Evolutionary conservation across 1,140 invertebrate genomes (phyloP).

Genomic region (Drosophila nigromelanica): DNA sequence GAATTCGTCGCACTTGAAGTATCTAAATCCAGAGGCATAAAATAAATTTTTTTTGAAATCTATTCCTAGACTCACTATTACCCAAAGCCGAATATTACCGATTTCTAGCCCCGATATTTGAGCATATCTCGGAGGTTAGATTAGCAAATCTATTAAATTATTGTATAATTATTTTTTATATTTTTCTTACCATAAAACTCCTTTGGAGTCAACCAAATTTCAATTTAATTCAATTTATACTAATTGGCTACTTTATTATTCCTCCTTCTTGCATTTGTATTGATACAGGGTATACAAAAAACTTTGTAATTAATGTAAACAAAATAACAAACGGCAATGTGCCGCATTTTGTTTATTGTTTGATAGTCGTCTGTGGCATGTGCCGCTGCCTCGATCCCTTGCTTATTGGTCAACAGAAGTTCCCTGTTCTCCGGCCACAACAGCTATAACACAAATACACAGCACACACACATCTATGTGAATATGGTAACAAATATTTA

Average conservation of each 20-base stretch:
- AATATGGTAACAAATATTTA: slow-evolving; percentile 48
- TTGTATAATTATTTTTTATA: too few relatives aligned
- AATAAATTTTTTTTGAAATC: too few relatives aligned
- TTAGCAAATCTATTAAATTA: too few relatives aligned
- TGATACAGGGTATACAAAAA: slow-evolving; percentile 4
- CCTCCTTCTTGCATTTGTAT: not conserved
- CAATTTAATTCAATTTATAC: too few relatives aligned
- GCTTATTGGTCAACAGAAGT: slow-evolving; percentile 32
- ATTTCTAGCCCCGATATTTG: too few relatives aligned
- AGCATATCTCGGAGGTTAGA: too few relatives aligned
- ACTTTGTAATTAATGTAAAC: slow-evolving; percentile 44
- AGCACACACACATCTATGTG: not conserved
- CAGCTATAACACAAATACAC: not conserved
- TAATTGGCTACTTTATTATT: not conserved
- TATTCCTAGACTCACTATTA: too few relatives aligned
- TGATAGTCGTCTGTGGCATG: slow-evolving; percentile 37
- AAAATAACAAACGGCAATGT: slow-evolving; percentile 22
- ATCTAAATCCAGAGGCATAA: too few relatives aligned
- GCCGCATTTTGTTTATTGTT: slow-evolving; percentile 50
- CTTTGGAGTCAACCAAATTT: too few relatives aligned
- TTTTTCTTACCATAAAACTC: too few relatives aligned
- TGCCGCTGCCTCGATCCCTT: slow-evolving; percentile 26
- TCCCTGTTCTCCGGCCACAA: slow-evolving; percentile 3
- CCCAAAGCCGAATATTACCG: too few relatives aligned
- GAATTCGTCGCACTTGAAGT: too few relatives aligned